These are phyloP conservation scores for Heteromormyrus szaboi DNA, from an alignment of 2,797 vertebrate species.

Conservation along the genomic window DNA sequence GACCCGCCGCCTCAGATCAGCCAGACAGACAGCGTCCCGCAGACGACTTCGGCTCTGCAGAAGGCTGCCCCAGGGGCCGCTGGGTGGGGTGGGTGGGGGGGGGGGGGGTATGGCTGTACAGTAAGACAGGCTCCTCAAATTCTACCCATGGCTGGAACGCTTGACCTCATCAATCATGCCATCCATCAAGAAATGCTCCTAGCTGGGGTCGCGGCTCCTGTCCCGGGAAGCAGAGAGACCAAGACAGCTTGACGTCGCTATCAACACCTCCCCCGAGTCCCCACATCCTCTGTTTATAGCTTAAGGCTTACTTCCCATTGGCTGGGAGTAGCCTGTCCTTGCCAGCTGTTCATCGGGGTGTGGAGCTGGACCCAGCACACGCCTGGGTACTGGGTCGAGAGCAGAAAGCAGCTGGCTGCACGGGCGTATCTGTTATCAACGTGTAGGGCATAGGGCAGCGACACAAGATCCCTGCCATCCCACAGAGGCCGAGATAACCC, in stretches of 20 bases:
- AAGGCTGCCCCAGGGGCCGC: background rate
- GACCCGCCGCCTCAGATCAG: background rate
- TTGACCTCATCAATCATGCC: background rate
- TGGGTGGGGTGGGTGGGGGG: no score
- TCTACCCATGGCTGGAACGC: background rate
- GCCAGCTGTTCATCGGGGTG: background rate
- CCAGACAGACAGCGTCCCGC: background rate
- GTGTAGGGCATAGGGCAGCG: no score
- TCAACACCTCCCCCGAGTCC: background rate
- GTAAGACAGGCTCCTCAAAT: background rate
- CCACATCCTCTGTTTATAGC: background rate
- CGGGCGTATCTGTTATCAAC: background rate
- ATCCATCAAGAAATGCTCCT: background rate
- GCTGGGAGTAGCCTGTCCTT: background rate
- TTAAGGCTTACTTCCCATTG: background rate
- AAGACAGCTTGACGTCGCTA: background rate
- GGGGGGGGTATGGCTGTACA: background rate
- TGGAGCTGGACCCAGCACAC: background rate
- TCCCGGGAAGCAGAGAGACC: background rate
- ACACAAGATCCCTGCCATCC: background rate
- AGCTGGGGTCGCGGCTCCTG: background rate
- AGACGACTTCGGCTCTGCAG: background rate
- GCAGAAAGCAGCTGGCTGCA: background rate
- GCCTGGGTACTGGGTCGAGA: background rate
- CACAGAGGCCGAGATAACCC: background rate